A percentile compares a stretch with the other conserved stretches of the same genome.
phyloP scores from a whole-genome alignment of 2,113 vertebrate species.

The Brienomyrus brachyistius region DNA sequence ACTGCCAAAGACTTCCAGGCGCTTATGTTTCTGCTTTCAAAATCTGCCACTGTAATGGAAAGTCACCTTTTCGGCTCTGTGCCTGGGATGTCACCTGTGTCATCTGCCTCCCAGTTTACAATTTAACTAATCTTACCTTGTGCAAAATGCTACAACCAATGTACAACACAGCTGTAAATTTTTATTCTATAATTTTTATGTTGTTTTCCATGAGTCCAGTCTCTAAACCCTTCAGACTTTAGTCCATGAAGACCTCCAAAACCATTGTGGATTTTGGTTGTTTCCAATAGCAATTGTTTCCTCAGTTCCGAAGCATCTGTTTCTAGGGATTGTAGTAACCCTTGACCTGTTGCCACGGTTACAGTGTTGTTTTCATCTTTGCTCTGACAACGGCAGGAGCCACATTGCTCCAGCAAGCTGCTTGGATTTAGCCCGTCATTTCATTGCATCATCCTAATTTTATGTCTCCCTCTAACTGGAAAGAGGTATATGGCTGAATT shows the following conservation, averaged over 20 bases:
- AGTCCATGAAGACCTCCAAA: neutral
- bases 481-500: neutral
- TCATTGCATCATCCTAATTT: neutral
- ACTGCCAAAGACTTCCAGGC: neutral
- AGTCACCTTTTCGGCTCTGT: neutral
- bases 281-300: slow-evolving; percentile 36
- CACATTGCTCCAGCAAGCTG: neutral
- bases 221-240: neutral
- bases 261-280: slow-evolving; percentile 29
- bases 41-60: neutral
- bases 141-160: neutral
- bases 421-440: neutral
- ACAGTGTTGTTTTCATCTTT: slow-evolving; percentile 11
- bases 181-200: neutral
- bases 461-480: neutral
- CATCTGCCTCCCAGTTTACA: neutral
- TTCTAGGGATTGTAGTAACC: slow-evolving; percentile 11
- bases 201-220: neutral
- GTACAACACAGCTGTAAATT: neutral
- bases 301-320: slow-evolving; percentile 19
- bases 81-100: neutral
- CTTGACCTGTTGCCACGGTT: slow-evolving; percentile 30
- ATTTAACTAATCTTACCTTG: neutral
- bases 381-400: neutral
- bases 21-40: neutral